Base-by-base conservation (phyloP, 2,888 invertebrate species). In the Diachrysia chrysitis region DNA sequence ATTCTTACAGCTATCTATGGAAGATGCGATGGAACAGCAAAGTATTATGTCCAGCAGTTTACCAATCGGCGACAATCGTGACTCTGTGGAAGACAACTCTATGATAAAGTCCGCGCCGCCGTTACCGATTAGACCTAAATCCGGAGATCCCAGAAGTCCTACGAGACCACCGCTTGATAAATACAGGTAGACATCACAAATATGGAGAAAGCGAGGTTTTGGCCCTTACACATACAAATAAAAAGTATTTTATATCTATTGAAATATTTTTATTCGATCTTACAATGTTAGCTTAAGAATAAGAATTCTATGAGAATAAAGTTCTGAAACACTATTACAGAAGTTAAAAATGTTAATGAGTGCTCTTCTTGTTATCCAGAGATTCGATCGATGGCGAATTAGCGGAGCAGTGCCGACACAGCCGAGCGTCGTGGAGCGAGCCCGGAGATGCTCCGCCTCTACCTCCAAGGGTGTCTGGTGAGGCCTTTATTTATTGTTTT, bases 391-490 rank as follows among this genome's bases (percentile, higher is more conserved):
- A 95, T 78, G 96, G 91, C 83, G 97, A 87, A 93, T 91, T 86
- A 90, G 96, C 77, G 90, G 97, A 97, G 90, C 96, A 85, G 90
- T 97, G 92, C 71, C 90, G 90, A 32, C 95, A 88, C 88, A 96
- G 93, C 69, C 93, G 94, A 56, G 89, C 95, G 16, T 92, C 95
- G 1, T 93, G 95, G 92, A 92, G 92, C 60, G 93, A 93, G 58
- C 91, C 95, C 0, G 93, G 96, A 66, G 96, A 96, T 78, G 98
- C 98, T 0, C 98, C 98, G 19, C 98, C 98, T 0, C 87, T 98
- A 65, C 98, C 98, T 4, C 98, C 98, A 0, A 93, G 98, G 70
- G 97, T 98, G 9, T 97, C 97, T 77, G 97, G 97, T 97, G 89
- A 62, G 60, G 23, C 23, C 1, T 10, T 32, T 32, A 2, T 25